Evolutionary conservation across 2,888 invertebrate species (phyloP), one percentile per base, ranked within the genome.

Genomic region (Gymnocheta viridis): DNA sequence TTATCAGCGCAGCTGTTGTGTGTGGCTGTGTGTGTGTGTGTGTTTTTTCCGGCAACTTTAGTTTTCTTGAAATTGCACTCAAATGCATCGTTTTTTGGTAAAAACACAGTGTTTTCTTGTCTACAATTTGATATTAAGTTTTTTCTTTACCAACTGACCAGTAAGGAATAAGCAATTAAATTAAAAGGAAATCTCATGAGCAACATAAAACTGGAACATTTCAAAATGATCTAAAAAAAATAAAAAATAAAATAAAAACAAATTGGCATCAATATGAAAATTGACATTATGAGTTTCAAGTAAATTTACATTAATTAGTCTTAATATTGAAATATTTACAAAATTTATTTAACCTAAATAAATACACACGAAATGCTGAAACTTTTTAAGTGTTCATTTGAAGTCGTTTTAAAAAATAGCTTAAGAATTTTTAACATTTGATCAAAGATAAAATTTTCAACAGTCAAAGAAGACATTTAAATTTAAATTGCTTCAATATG

Each of bases 31-130:
- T 41, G 51, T 29, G 60, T 41, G 51, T 47, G 10, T 14, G 60
- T 70, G 69, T 27, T 29, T 44, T 32, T 58, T 56, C 17, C 9
- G 17, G n/a, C 14, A 72, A 35, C 29, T 79, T 66, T 47, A 12
- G 29, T 60, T 66, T 47, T 6, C 35, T 67, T 60, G 10, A 47
- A 72, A 78, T 69, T 78, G 73, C 69, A 77, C 77, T 73, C 77
- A 49, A 77, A 62, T 81, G 81, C 67, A 81, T 72, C 60, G 32
- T 84, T 72, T 60, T 66, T 41, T 72, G 66, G 17, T n/a, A n/a
- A 17, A 47, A 56, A 58, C 17, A 51, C 12, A 35, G 10, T 22
- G 5, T 17, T 44, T 41, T 64, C 27, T 24, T 27, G 6, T 19
- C 19, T 12, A 70, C 27, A 17, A 17, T 56, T 60, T 60, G 1